These are phyloP conservation scores for Pseudorectes ferrugineus DNA, from an alignment of 2,113 vertebrate species.

Conservation along the genomic window DNA sequence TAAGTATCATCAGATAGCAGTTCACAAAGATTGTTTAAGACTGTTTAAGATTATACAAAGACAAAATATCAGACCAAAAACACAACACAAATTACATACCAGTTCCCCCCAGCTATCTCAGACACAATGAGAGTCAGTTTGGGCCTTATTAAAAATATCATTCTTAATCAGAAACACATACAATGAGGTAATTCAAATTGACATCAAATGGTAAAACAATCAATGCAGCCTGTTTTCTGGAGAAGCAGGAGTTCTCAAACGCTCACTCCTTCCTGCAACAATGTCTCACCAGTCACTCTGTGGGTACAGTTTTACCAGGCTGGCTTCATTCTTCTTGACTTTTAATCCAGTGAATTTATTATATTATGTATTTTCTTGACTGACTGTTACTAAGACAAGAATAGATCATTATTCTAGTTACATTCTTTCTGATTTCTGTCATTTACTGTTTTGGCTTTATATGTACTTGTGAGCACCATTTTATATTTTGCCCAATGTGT, in stretches of 20 bases:
- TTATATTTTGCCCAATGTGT: neutral
- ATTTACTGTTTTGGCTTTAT: neutral
- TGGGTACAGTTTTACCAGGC: neutral
- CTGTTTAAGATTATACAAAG: neutral
- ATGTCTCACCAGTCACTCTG: neutral
- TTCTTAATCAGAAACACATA: neutral
- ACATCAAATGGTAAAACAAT: neutral
- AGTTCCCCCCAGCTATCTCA: neutral
- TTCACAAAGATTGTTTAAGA: neutral
- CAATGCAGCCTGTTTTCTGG: neutral
- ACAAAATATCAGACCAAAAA: neutral
- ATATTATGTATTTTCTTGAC: neutral
- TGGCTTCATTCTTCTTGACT: neutral
- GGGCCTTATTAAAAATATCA: neutral
- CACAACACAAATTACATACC: accelerated
- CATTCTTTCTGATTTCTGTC: neutral
- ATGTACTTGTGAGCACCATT: neutral
- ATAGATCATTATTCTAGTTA: neutral
- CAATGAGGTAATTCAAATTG: neutral
- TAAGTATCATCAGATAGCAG: neutral
- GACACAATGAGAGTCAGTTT: neutral
- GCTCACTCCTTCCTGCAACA: neutral
- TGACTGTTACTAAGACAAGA: neutral
- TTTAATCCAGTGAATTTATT: neutral
- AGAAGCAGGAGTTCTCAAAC: neutral